Evolutionary conservation across 2,797 vertebrate species (phyloP), one percentile per base, ranked within the genome.

Genomic region (Hypotaenidia okinawae): DNA sequence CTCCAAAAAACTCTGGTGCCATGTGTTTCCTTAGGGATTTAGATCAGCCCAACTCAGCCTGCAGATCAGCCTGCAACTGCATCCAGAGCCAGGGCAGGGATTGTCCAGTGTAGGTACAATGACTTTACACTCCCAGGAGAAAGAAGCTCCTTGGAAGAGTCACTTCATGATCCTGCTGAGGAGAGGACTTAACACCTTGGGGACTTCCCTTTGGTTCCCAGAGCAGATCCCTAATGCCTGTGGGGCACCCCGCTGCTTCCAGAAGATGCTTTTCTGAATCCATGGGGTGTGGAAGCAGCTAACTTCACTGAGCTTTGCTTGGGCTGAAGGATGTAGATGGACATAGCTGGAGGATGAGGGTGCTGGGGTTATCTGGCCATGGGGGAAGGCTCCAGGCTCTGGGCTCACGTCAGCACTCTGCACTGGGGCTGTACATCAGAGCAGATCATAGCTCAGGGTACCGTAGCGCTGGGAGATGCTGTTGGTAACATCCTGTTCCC

Each of bases 301-400:
- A 8, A 19, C 13, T 45, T 51, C 5, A 5, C 61, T 7, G 66
- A 23, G 37, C 7, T 55, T 47, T 16, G 28, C 43, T 54, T 7
- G 51, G 75, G 28, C 28, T 69, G 37, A 28, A 18, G 4, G 21
- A 43, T 30, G 10, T 8, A n/a, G 39, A 6, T 39, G 10, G 45
- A 16, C 32, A 4, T 28, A 17, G 10, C 22, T 6, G 5, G 4
- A 8, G 61, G 25, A 9, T 0, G 14, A 10, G 10, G 3, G 16
- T 30, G 30, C 27, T 41, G 41, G 5, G 41, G n/a, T 69, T 37
- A 2, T 16, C 57, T 78, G 94, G 57, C 37, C 35, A 2, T 1
- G 24, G 49, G 33, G 51, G n/a, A 58, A 14, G 33, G 83, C 49
- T 82, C 39, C 66, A 17, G 30, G 58, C 74, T 16, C 41, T 7